Evolutionary conservation across 2,797 vertebrate species (phyloP).

Genomic region (Luscinia megarhynchos): DNA sequence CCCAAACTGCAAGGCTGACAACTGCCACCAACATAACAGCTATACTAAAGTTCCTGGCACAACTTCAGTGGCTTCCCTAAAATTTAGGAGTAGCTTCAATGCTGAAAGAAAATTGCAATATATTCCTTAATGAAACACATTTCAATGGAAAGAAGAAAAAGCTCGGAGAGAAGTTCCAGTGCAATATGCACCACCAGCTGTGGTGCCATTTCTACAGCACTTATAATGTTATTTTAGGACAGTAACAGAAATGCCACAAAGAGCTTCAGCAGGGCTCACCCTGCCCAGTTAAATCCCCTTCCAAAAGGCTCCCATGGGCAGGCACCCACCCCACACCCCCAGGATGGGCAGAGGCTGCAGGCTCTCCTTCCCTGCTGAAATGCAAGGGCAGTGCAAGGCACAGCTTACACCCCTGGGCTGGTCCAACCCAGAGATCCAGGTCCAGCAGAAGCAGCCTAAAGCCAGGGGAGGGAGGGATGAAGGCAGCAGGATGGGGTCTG

Average conservation of each 20-base stretch:
- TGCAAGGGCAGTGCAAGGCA: background rate
- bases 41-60: background rate
- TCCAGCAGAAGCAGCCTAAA: background rate
- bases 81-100: background rate
- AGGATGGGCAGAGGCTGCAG: accelerated
- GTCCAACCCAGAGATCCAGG: accelerated
- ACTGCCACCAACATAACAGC: slow-evolving; percentile 38
- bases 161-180: background rate
- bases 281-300: background rate
- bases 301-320: background rate
- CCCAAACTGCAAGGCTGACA: slow-evolving; percentile 45
- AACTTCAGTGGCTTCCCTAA: background rate
- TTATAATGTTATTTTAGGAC: background rate
- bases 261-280: background rate
- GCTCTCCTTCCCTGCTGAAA: background rate
- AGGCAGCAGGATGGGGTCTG: background rate
- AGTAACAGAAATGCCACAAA: background rate
- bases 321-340: accelerated
- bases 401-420: background rate
- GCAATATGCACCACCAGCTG: background rate
- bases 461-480: background rate
- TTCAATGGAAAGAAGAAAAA: background rate
- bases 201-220: background rate
- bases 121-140: slow-evolving; percentile 17
- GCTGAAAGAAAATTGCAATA: background rate